phyloP scores from a whole-genome alignment of 2,797 vertebrate species.

The Cryptoprocta ferox region DNA sequence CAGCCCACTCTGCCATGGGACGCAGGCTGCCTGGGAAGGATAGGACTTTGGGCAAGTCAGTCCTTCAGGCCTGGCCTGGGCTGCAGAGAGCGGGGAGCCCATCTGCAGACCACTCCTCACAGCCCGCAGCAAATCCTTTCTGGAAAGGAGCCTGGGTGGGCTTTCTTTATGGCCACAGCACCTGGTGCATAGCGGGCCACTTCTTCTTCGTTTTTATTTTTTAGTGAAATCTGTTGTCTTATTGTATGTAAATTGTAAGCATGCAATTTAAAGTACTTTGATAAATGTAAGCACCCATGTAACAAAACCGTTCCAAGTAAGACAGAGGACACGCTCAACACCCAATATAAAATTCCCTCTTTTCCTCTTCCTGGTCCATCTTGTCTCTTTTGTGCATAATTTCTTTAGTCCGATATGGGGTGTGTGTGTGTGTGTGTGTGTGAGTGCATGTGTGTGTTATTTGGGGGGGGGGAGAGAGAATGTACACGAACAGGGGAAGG shows the following conservation, averaged over 20 bases:
- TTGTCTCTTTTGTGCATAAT: background rate
- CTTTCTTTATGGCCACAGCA: background rate
- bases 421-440: background rate
- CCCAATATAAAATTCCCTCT: background rate
- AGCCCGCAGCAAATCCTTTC: background rate
- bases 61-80: background rate
- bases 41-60: background rate
- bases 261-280: background rate
- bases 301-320: background rate
- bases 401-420: background rate
- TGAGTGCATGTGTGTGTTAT: too few species aligned
- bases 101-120: background rate
- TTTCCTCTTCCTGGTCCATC: background rate
- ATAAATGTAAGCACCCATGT: background rate
- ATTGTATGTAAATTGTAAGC: background rate
- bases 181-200: background rate
- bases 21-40: background rate
- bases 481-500: too few species aligned
- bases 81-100: background rate
- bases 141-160: background rate
- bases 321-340: background rate
- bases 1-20: background rate
- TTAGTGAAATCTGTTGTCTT: background rate
- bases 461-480: too few species aligned
- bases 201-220: background rate